Evolutionary conservation across 2,797 vertebrate genomes (phyloP).

Genomic region (Falco columbarius): DNA sequence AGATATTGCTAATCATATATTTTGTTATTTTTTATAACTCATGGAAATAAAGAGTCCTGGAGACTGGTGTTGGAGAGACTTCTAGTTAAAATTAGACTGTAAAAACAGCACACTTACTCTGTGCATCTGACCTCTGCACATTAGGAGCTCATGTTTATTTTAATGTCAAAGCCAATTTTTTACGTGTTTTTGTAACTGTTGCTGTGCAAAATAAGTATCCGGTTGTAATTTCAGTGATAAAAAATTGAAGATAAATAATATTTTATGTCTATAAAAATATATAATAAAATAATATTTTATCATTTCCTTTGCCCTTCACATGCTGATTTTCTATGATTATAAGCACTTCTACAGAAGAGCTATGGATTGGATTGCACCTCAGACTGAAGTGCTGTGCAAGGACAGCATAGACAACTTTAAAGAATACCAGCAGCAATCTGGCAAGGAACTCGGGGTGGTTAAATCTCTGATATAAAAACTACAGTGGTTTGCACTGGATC

Average conservation of each 20-base stretch:
- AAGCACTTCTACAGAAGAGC: neutral
- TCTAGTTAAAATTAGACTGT: neutral
- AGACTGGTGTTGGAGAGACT: neutral
- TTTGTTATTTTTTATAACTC: neutral
- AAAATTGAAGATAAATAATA: neutral
- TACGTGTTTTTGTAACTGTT: neutral
- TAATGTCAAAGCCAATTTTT: neutral
- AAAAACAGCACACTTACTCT: neutral
- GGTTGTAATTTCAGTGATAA: neutral
- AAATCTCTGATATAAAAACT: neutral
- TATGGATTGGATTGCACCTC: neutral
- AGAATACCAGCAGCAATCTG: neutral
- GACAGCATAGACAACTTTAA: neutral
- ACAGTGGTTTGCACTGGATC: neutral
- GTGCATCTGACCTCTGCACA: neutral
- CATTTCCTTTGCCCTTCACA: neutral
- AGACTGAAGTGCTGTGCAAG: neutral
- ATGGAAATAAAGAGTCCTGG: neutral
- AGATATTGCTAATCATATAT: neutral
- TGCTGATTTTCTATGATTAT: neutral
- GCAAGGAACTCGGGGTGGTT: neutral
- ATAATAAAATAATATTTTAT: neutral
- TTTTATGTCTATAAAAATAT: no score
- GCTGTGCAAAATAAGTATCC: neutral
- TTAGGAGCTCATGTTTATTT: neutral